Evolutionary conservation across 1,140 invertebrate genomes (phyloP), one percentile per base, ranked within the genome.

Genomic region (Micrasema longulum): DNA sequence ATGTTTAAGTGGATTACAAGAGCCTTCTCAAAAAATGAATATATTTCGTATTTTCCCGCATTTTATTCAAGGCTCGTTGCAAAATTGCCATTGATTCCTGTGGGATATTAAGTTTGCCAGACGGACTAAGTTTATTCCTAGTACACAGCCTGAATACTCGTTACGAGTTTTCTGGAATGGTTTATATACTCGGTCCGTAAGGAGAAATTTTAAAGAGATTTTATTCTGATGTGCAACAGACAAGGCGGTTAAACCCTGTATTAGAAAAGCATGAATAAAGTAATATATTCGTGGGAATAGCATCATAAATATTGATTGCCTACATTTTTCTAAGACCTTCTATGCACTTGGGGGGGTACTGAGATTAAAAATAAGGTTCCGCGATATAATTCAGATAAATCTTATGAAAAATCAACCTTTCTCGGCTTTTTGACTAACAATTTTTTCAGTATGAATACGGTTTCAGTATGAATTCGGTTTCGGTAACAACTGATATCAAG

Each of bases 21-120:
- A 41, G 55, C 31, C 55, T 43, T 23, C 43, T 66, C 18, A 23
- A 36, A 48, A 35, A 50, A 50, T 18, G 14, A 50, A 48, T 66
- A 41, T 43, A 26, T 65, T 48, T 65, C 31, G 31, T 12, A 41
- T 67, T 53, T 55, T 68, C 38, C 50, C 38, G 14, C 16, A 43
- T 55, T 43, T 68, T 55, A 68, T 68, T 52, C 50, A 55, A 55
- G 65, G 20, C 60, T 18, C 31, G 50, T 38, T 66, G 43, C 53
- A 35, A 65, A 75, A 75, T 75, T 75, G 73, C 55, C 67, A 75
- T 75, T 69, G 73, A 75, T 75, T 75, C 73, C 73, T 75, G 60
- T 71, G 73, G 73, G 73, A 75, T 71, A 71, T 75, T 75, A 75
- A 72, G 55, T 71, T 43, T 48, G 64, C 73, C 73, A 75, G 73